Base-by-base conservation (phyloP, 1,140 invertebrate species). In the Danaus melanippus region DNA sequence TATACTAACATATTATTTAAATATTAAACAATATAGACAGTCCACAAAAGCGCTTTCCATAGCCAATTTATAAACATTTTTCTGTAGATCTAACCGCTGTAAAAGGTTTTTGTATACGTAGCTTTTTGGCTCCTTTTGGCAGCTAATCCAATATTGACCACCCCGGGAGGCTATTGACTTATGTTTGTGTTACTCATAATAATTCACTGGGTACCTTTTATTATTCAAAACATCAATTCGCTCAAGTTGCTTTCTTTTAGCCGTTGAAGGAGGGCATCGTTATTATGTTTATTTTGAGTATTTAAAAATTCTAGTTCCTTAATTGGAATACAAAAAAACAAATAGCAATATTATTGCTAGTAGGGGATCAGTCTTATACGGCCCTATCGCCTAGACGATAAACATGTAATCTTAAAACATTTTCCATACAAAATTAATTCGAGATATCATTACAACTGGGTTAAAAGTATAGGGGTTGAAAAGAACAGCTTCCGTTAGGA, bases 31-130 rank as follows among this genome's bases (percentile, higher is more conserved):
- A 15, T 44, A 17, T 49, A 42, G 6, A 32, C 41, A 57, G 51
- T 47, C 48, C 17, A 40, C 15, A 58, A 52, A 73, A 79, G 67
- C 69, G 15, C 15, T 57, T 56, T 83, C 81, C 64, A 56, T 58
- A 50, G 73, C 57, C 74, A 56, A 83, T 84, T 79, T 68, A 84
- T 84, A 84, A 86, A 86, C 81, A 86, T 84, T 86, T 86, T 86
- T 84, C 67, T 66, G 58, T 70, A 65, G 66, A 54, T 79, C 71
- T 80, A 84, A 81, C 80, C 79, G 76, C 81, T 76, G 81, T 86
- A 84, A 85, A 86, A 86, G 84, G 82, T 86, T 86, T 85, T 84
- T 86, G 84, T 86, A 86, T 86, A 86, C 82, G 84, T 80, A 80
- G 84, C 84, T 83, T 85, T 86, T 86, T 84, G 82, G 72, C 76